These are phyloP conservation scores for Sciaenops ocellatus DNA, from an alignment of 2,797 vertebrate species.

Conservation along the genomic window DNA sequence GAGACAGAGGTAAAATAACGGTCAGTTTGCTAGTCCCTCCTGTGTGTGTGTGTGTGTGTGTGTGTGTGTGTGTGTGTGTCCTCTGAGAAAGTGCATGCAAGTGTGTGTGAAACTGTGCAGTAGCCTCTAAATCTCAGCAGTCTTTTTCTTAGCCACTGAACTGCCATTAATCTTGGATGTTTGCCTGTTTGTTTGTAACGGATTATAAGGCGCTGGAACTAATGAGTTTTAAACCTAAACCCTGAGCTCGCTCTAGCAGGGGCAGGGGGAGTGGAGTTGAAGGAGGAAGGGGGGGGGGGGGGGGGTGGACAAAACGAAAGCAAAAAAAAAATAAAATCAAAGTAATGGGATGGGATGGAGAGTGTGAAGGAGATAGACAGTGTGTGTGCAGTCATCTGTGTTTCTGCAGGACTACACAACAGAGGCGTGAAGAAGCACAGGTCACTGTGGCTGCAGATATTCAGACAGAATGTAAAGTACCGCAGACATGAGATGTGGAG, in stretches of 20 bases:
- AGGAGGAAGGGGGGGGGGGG: too few relatives aligned
- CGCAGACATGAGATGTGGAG: neutral
- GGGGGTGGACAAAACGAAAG: neutral
- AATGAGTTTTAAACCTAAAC: constrained; percentile 70
- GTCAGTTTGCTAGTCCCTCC: constrained; percentile 52
- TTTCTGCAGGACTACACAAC: neutral
- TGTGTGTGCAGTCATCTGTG: neutral
- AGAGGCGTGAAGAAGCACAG: neutral
- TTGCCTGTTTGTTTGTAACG: constrained; percentile 77
- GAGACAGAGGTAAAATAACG: constrained; percentile 66
- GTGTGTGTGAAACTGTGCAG: constrained; percentile 34
- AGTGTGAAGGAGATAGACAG: neutral
- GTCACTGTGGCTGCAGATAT: constrained; percentile 14
- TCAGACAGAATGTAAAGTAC: neutral
- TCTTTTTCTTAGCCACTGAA: constrained; percentile 64
- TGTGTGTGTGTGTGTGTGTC: constrained; percentile 34
- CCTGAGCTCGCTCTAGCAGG: constrained; percentile 23
- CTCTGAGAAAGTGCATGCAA: constrained; percentile 36
- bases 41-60: constrained; percentile 23
- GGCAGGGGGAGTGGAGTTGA: neutral
- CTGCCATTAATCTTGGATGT: constrained; percentile 75
- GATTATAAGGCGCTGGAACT: constrained; percentile 74
- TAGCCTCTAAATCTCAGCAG: constrained; percentile 60
- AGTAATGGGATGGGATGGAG: neutral
- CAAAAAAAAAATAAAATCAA: constrained; percentile 12